Evolutionary conservation across 2,113 vertebrate genomes (phyloP).

Genomic region (Megaceryle maxima): DNA sequence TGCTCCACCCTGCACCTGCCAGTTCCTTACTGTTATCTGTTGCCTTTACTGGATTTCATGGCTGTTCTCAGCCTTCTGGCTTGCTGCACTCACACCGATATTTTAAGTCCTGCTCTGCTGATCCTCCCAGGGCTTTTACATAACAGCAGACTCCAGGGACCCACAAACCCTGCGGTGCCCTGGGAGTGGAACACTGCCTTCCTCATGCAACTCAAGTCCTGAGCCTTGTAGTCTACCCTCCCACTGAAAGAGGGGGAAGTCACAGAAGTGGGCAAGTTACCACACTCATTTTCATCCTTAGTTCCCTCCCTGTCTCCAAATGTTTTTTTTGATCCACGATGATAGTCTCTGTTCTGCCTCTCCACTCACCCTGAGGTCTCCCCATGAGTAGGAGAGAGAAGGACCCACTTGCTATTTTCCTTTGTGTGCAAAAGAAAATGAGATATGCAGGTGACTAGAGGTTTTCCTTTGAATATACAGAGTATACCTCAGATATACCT

Average conservation of each 20-base stretch:
- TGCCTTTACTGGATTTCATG: not conserved
- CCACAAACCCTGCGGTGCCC: not conserved
- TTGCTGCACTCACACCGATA: not conserved
- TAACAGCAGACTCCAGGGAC: fast-evolving
- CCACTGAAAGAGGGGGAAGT: fast-evolving
- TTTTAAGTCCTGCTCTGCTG: not conserved
- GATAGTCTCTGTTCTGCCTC: not conserved
- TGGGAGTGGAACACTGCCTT: fast-evolving
- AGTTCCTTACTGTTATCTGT: not conserved
- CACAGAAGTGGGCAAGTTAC: not conserved
- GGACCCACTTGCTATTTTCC: not conserved
- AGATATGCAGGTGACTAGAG: not conserved
- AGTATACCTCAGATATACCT: not conserved
- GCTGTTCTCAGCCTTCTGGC: fast-evolving
- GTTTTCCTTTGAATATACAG: not conserved
- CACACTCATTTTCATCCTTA: not conserved
- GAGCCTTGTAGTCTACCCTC: not conserved
- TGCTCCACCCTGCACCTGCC: not conserved
- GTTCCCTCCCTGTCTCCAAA: not conserved
- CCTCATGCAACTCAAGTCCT: not conserved
- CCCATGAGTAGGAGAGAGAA: not conserved
- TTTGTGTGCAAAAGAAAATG: not conserved
- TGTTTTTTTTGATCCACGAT: fast-evolving
- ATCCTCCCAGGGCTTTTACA: not conserved
- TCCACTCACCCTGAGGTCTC: not conserved